phyloP scores from a whole-genome alignment of 2,113 vertebrate species.

The Lophius piscatorius region DNA sequence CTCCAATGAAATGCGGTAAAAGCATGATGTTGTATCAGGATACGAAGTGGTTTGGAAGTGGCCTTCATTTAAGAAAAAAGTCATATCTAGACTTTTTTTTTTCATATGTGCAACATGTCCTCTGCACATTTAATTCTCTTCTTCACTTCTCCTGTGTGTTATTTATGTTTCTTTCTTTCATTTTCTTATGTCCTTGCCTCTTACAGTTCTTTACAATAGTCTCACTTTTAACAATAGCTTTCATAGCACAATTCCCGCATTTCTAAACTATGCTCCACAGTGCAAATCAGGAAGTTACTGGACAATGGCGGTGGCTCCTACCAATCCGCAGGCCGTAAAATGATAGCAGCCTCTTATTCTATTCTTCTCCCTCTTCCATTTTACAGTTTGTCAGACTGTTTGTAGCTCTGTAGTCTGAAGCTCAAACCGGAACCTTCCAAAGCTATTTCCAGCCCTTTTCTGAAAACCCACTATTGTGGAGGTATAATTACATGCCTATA shows the following conservation, averaged over 20 bases:
- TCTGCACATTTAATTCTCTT: slow-evolving; percentile 27
- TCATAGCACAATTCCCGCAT: slow-evolving; percentile 45
- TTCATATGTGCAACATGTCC: no score
- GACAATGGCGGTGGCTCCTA: slow-evolving; percentile 71
- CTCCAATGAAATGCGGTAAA: slow-evolving; percentile 66
- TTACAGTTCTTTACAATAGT: slow-evolving; percentile 19
- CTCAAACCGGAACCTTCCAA: slow-evolving; percentile 78
- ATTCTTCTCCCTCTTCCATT: slow-evolving; percentile 77
- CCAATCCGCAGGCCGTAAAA: slow-evolving; percentile 75
- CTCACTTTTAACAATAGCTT: slow-evolving; percentile 55
- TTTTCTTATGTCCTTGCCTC: slow-evolving; percentile 16
- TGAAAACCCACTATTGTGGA: slow-evolving; percentile 81
- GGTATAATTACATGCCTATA: slow-evolving; percentile 83
- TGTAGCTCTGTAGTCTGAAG: slow-evolving; percentile 73
- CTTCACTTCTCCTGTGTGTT: slow-evolving; percentile 23
- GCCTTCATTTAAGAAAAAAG: no score
- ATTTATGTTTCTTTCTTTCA: slow-evolving; percentile 30
- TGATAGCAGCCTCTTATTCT: slow-evolving; percentile 68
- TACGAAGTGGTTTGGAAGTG: slow-evolving; percentile 27
- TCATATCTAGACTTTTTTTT: slow-evolving; percentile 12
- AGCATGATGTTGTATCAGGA: slow-evolving; percentile 62
- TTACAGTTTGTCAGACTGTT: slow-evolving; percentile 74
- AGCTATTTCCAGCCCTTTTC: slow-evolving; percentile 79
- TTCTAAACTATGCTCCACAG: slow-evolving; percentile 59
- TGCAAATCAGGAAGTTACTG: slow-evolving; percentile 72